These are phyloP conservation scores for Amphiura filiformis DNA, from an alignment of 35 echinoderm and acorn worm species.

Conservation along the genomic window DNA sequence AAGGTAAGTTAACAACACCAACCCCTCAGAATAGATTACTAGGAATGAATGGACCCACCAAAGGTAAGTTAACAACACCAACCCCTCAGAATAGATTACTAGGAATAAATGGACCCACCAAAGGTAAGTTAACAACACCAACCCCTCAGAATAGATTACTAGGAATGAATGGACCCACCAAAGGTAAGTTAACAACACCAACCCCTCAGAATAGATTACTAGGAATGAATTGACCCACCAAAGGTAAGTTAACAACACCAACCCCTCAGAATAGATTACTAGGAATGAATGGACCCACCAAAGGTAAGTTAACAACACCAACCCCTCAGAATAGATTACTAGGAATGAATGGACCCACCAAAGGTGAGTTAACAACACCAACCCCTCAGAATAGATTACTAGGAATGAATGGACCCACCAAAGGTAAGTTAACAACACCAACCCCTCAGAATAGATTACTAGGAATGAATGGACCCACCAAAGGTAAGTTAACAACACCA, in stretches of 20 bases:
- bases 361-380: background rate
- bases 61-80: background rate
- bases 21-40: too few species aligned
- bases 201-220: too few species aligned
- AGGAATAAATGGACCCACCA: background rate
- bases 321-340: too few species aligned
- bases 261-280: too few species aligned
- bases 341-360: background rate
- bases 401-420: background rate
- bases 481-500: background rate
- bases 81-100: too few species aligned
- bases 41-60: background rate
- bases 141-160: too few species aligned
- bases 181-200: background rate
- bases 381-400: too few species aligned
- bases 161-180: background rate
- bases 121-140: background rate
- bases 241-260: background rate
- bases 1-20: background rate
- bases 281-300: background rate
- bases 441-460: too few species aligned
- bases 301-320: background rate
- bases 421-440: background rate
- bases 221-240: background rate
- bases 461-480: background rate